Base-by-base conservation (phyloP, 1,140 invertebrate species). In the Latrodectus geometricus region DNA sequence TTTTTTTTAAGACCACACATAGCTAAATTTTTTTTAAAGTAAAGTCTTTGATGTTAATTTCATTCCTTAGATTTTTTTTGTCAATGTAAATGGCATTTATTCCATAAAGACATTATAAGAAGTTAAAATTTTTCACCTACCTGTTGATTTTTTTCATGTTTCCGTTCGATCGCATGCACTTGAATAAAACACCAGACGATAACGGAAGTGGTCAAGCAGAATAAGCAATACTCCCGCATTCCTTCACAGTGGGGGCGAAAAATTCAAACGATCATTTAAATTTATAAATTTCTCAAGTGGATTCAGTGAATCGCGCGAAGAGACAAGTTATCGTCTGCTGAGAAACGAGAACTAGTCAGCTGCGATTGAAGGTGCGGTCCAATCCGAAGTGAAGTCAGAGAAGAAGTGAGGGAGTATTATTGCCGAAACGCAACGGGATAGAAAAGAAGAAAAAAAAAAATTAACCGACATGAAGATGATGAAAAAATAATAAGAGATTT, bases 61-160 rank as follows among this genome's bases (percentile, higher is more conserved):
- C 35, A 35, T 35, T 35, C 35, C 35, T 35, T 35, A 35, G 35
- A 35, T 3, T 35, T 3, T 35, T 35, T 35, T 35, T 5, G 35
- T 5, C 35, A 35, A 5, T 35, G 35, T 35, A 35, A 35, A 35
- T 35, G 35, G 5, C 35, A 35, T 35, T 35, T 35, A 35, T 35
- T 35, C 5, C 35, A 35, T 35, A 5, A 35, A 35, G 35, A 35
- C 35, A 35, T 35, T 1, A 35, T 35, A 35, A 35, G 35, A 35
- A 35, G 5, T 35, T 35, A 35, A 35, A 35, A 35, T 35, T 35
- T 35, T 20, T 9, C 73, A 84, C 82, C 50, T 61, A 84, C 82
- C 82, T 84, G 82, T 76, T 73, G 69, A 52, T 68, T 65, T 65
- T 74, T 73, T 80, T 82, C 80, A 20, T 73, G 50, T 54, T 21